These are phyloP conservation scores for Ichneumoninae sp. DNA, from an alignment of 2,888 invertebrate species.

Conservation along the genomic window DNA sequence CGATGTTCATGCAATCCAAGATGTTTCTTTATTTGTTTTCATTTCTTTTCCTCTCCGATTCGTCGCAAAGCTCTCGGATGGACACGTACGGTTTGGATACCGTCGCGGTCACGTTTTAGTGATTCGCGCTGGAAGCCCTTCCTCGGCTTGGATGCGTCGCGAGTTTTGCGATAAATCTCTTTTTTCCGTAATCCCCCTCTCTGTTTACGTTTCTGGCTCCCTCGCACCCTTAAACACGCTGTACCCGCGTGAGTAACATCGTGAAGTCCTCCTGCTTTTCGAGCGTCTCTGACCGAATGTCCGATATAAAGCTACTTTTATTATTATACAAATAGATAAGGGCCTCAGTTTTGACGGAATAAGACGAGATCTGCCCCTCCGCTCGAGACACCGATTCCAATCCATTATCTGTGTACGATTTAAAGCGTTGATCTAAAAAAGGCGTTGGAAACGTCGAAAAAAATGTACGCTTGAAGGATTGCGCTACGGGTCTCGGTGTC, in stretches of 20 bases:
- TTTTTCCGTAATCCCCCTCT: not conserved
- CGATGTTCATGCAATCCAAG: not conserved
- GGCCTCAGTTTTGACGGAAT: conserved; percentile 78
- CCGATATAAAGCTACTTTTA: conserved; percentile 79
- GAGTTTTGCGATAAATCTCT: conserved; percentile 18
- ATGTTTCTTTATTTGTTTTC: conserved; percentile 1
- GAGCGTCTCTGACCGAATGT: conserved; percentile 74
- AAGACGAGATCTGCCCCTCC: conserved; percentile 77
- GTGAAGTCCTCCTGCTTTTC: conserved; percentile 67
- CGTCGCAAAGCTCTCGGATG: conserved; percentile 43
- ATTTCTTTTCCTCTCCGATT: conserved; percentile 1
- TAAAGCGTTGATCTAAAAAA: conserved; percentile 4
- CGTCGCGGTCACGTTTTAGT: conserved; percentile 65
- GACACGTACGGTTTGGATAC: conserved; percentile 30
- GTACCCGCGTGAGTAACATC: conserved; percentile 21
- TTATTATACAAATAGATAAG: conserved; percentile 81
- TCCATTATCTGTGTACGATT: not conserved
- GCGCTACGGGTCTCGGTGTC: conserved; percentile 48
- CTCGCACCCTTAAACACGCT: not conserved
- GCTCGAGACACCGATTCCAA: conserved; percentile 10
- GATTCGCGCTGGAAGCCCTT: conserved; percentile 44
- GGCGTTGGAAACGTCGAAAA: conserved; percentile 1
- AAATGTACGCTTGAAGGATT: not conserved
- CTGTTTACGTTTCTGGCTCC: conserved; percentile 9
- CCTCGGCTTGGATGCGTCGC: conserved; percentile 3